Evolutionary conservation across 2,113 vertebrate genomes (phyloP).

Genomic region (Melanocharis versteri): DNA sequence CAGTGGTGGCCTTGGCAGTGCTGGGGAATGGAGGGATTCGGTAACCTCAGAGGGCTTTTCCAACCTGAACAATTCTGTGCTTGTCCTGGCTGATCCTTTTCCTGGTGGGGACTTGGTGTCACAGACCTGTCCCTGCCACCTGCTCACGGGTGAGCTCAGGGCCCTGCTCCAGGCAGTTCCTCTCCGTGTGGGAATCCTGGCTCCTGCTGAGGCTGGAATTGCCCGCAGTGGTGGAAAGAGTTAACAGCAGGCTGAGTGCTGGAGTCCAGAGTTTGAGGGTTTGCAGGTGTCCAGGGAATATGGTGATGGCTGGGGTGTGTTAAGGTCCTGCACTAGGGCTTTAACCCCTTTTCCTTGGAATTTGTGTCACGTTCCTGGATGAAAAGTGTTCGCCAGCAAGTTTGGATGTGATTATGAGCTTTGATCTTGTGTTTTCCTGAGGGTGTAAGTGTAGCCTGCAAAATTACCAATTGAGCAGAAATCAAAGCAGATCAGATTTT

Average conservation of each 20-base stretch:
- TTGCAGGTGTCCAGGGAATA: not conserved
- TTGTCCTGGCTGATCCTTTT: not conserved
- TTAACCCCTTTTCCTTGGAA: not conserved
- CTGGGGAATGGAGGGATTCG: not conserved
- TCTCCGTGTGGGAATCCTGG: fast-evolving
- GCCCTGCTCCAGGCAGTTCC: not conserved
- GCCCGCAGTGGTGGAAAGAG: fast-evolving
- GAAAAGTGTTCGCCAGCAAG: not conserved
- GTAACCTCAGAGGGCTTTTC: not conserved
- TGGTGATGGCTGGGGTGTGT: not conserved
- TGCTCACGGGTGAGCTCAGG: not conserved
- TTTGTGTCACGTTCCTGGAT: not conserved
- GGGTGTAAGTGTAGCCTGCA: constrained; percentile 25
- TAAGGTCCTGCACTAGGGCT: not conserved
- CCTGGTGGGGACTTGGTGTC: not conserved
- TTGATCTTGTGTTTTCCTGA: constrained; percentile 57
- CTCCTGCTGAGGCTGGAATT: not conserved
- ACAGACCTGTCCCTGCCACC: not conserved
- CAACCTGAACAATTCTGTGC: not conserved
- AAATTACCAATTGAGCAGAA: constrained; percentile 31
- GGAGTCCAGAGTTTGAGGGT: not conserved
- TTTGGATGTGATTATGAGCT: constrained; percentile 33
- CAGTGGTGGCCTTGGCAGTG: not conserved
- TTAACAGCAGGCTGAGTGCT: not conserved
- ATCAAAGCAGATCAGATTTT: constrained; percentile 57